Evolutionary conservation across 2,113 vertebrate species (phyloP).

Genomic region (Lathamus discolor): DNA sequence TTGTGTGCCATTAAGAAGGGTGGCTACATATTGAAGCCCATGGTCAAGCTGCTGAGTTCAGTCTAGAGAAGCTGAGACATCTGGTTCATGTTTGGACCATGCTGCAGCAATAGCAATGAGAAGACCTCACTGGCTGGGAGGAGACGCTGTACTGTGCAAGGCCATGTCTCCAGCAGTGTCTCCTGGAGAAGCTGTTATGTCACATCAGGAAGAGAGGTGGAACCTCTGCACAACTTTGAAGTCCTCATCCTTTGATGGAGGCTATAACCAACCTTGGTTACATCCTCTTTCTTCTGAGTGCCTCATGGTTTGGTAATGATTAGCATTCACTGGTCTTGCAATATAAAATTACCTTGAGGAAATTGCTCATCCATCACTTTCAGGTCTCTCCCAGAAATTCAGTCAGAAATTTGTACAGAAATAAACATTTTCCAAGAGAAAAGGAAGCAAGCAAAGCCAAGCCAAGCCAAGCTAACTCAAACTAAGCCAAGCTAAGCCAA

Average conservation of each 20-base stretch:
- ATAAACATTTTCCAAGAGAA: constrained; percentile 13
- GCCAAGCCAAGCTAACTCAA: not conserved
- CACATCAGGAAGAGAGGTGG: not conserved
- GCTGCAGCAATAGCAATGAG: not conserved
- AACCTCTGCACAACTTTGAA: not conserved
- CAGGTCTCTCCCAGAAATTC: not conserved
- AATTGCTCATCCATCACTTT: not conserved
- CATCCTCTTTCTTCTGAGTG: not conserved
- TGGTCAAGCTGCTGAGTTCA: not conserved
- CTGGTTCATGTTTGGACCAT: not conserved
- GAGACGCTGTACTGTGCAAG: not conserved
- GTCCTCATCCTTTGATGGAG: not conserved
- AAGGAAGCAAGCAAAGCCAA: not conserved
- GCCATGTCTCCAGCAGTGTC: not conserved
- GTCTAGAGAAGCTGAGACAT: not conserved
- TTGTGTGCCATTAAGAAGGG: fast-evolving
- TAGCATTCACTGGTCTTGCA: not conserved
- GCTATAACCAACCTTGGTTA: not conserved
- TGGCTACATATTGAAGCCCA: not conserved
- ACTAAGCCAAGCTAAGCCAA: not conserved
- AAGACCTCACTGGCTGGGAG: not conserved
- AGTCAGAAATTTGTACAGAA: constrained; percentile 1
- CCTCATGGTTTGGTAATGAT: not conserved
- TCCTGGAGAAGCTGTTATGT: not conserved
- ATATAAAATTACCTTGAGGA: not conserved